A percentile compares a stretch with the other conserved stretches of the same genome.
phyloP scores from a whole-genome alignment of 2,797 vertebrate species.

The Halcyon smyrnensis region DNA sequence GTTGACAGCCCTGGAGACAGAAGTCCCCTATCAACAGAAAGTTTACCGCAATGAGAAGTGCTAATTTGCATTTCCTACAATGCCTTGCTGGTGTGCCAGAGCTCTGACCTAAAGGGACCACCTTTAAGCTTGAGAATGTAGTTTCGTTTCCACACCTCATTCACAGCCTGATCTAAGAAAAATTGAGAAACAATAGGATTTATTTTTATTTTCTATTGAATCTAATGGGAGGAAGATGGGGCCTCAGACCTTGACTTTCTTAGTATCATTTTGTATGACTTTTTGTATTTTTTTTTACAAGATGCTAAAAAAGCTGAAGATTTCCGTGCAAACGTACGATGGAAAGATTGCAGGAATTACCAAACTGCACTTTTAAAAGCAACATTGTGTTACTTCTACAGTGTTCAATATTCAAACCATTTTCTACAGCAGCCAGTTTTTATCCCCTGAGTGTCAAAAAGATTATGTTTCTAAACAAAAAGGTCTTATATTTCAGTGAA shows the following conservation, averaged over 20 bases:
- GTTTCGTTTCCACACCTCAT: slow-evolving; percentile 24
- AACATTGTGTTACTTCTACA: background rate
- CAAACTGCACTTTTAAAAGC: background rate
- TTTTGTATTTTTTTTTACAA: background rate
- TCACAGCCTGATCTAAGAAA: background rate
- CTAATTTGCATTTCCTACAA: slow-evolving; percentile 29
- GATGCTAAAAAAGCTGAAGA: background rate
- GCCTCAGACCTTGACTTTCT: slow-evolving; percentile 50
- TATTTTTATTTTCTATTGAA: slow-evolving; percentile 64
- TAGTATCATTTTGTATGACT: background rate
- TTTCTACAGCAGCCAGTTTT: background rate
- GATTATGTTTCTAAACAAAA: background rate
- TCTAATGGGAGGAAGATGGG: slow-evolving; percentile 4
- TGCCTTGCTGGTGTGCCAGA: slow-evolving; percentile 17
- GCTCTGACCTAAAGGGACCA: slow-evolving; percentile 10
- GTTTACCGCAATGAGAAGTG: background rate
- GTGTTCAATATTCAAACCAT: background rate
- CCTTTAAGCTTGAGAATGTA: background rate
- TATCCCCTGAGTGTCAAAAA: background rate
- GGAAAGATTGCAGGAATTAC: background rate
- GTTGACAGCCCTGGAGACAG: slow-evolving; percentile 5
- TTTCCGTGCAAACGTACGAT: background rate
- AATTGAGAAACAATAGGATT: slow-evolving; percentile 52
- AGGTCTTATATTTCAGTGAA: background rate
- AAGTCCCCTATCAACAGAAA: slow-evolving; percentile 9